Percentiles rank a stretch among this genome's conserved stretches.
Evolutionary conservation across 2,797 vertebrate genomes (phyloP).

Genomic region (Sebastes flavidus): DNA sequence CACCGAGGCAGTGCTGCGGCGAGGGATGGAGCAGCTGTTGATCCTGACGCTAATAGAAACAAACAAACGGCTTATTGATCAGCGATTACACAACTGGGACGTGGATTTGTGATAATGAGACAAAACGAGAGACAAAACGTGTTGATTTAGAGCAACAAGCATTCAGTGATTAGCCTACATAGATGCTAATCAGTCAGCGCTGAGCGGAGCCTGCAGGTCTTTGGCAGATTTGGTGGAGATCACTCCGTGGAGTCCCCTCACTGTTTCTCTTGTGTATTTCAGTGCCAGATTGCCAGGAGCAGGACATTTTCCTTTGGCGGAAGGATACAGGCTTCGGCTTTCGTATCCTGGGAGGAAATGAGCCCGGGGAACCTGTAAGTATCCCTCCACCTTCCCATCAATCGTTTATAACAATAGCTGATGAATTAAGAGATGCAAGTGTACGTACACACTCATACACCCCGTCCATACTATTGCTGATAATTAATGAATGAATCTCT

Average conservation of each 20-base stretch:
- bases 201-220: neutral
- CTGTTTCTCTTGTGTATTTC: slow-evolving; percentile 56
- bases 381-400: slow-evolving; percentile 33
- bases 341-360: slow-evolving; percentile 98
- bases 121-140: neutral
- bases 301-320: slow-evolving; percentile 99
- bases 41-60: neutral
- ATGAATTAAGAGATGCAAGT: neutral
- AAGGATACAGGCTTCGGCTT: slow-evolving; percentile 99
- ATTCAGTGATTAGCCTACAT: slow-evolving; percentile 14
- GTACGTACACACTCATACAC: neutral
- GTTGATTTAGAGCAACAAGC: slow-evolving; percentile 24
- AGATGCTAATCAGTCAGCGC: slow-evolving; percentile 6
- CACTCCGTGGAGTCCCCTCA: neutral
- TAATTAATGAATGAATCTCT: neutral
- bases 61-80: slow-evolving; percentile 31
- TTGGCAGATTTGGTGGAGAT: neutral
- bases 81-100: neutral
- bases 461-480: neutral
- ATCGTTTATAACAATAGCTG: neutral
- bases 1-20: neutral
- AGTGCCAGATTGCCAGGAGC: slow-evolving; percentile 99
- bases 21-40: neutral
- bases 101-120: neutral
- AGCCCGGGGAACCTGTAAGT: slow-evolving; percentile 98